These are phyloP conservation scores for Bombus vancouverensis DNA, from an alignment of 1,140 invertebrate genomes.

Conservation along the genomic window DNA sequence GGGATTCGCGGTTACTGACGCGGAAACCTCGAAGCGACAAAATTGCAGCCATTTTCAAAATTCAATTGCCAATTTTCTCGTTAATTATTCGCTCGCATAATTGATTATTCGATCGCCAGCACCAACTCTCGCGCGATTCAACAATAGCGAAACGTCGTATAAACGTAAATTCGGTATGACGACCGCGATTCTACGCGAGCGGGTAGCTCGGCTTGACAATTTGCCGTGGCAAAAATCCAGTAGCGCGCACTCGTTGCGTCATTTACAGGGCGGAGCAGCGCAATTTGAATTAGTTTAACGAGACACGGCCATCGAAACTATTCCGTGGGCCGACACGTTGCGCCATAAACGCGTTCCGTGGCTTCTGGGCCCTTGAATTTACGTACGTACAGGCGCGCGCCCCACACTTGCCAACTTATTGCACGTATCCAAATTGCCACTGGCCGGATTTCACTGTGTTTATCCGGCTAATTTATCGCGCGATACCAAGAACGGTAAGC, in stretches of 20 bases:
- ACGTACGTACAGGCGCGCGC: neutral
- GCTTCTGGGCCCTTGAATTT: neutral
- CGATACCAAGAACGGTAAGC: conserved; percentile 25
- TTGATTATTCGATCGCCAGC: neutral
- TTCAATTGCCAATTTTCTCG: neutral
- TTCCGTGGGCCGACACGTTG: neutral
- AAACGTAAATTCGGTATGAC: neutral
- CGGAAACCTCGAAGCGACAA: too few relatives aligned
- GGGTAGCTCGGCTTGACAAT: neutral
- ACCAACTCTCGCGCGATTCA: neutral
- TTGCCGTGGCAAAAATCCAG: neutral
- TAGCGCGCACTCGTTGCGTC: neutral
- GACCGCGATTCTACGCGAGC: neutral
- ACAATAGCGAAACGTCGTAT: neutral
- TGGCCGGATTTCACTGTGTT: conserved; percentile 6
- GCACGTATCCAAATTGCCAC: conserved; percentile 20
- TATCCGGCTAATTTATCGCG: conserved; percentile 31
- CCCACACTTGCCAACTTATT: conserved; percentile 25
- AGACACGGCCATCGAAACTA: conserved; percentile 7
- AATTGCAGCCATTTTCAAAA: neutral
- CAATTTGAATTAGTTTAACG: conserved; percentile 34
- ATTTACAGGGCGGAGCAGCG: neutral
- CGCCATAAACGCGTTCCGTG: neutral
- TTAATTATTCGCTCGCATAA: neutral
- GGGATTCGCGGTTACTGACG: too few relatives aligned